Percentiles rank a stretch among this genome's conserved stretches.
These are phyloP conservation scores for Trididemnum clinides DNA, from an alignment of 23 tunicate species.

Conservation along the genomic window DNA sequence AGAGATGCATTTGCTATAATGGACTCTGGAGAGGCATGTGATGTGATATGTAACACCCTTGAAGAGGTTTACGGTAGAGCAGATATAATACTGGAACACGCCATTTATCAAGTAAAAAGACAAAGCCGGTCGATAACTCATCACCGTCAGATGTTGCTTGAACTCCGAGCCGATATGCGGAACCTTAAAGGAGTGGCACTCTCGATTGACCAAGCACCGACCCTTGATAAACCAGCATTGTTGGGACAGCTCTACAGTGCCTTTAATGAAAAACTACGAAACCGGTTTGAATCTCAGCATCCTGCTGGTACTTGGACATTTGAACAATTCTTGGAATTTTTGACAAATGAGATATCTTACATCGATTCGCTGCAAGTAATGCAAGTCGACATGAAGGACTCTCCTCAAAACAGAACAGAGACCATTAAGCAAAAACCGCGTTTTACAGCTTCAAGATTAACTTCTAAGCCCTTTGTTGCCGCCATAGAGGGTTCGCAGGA, in stretches of 20 bases:
- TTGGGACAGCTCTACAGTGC: neutral
- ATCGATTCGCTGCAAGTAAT: neutral
- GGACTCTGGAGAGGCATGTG: constrained; percentile 5
- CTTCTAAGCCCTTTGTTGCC: too few relatives aligned
- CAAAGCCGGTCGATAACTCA: neutral
- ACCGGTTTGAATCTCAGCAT: neutral
- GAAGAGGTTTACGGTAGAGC: neutral
- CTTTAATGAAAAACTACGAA: constrained; percentile 9
- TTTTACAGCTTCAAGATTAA: too few relatives aligned
- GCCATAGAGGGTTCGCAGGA: too few relatives aligned
- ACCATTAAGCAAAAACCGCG: too few relatives aligned
- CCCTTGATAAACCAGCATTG: neutral
- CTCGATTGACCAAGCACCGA: neutral
- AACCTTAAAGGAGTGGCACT: constrained; percentile 4
- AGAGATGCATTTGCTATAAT: neutral
- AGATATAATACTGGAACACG: neutral
- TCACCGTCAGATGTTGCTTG: neutral
- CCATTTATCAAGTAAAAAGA: neutral
- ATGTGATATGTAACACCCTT: neutral
- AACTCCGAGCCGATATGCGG: neutral
- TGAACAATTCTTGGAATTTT: neutral
- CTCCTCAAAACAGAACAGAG: too few relatives aligned
- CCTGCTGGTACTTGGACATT: neutral
- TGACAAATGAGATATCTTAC: neutral
- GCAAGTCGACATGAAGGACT: neutral